Evolutionary conservation across 2,113 vertebrate genomes (phyloP), one percentile per base, ranked within the genome.

Genomic region (Thalassoma bifasciatum): DNA sequence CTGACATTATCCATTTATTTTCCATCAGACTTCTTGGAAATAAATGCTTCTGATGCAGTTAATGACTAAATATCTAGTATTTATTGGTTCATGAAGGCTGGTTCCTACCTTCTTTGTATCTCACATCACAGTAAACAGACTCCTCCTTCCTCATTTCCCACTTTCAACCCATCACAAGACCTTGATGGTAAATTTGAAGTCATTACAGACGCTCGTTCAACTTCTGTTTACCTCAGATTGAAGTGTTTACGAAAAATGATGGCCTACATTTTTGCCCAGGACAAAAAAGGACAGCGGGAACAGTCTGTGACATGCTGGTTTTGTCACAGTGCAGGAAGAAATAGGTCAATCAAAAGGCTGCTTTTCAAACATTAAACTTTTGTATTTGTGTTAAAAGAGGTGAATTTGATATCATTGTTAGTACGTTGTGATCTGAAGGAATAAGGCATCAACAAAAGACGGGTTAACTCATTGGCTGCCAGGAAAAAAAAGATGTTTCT

Each of bases 121-220:
- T 83, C 53, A 30, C 80, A 64, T 78, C 72, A 63, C 57, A 13
- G 71, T 66, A 81, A 83, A 86, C 73, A 38, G 81, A 37, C 77
- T 21, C 64, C 72, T 57, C 34, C 56, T 59, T 69, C 11, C 49
- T 61, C 52, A 1, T 17, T 66, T 46, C 62, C 74, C 62, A 50
- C 22, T 76, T 72, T 84, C 87, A 65, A 72, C 81, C 80, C 76
- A 80, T 84, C 74, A 75, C 36, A 34, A 74, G 62, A 66, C 82
- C 79, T 85, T 81, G 84, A 86, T 86, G 49, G 59, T 60, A 82
- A 73, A 68, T 85, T 77, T 79, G 64, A 86, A 82, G 60, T 79
- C 75, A 64, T 75, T 77, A 82, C 81, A 82, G 86, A 86, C 67
- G 77, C 47, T 26, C 24, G n/a, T n/a, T n/a, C 8, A 0, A 36